A percentile compares a stretch with the other conserved stretches of the same genome.
Evolutionary conservation across 2,797 vertebrate genomes (phyloP).

Genomic region (Eidolon dupreanum): DNA sequence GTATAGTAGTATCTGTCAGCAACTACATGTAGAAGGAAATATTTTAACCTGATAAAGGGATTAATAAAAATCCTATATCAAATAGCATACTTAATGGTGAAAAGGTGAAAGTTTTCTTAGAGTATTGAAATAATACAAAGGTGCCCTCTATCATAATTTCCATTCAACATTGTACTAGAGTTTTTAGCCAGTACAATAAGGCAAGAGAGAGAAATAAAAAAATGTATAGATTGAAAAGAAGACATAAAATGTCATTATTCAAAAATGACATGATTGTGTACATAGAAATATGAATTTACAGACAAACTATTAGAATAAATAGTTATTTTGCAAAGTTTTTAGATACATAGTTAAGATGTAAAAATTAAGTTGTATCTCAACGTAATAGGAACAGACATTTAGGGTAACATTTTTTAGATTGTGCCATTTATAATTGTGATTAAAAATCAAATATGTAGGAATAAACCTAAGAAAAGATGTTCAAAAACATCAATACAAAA

Average conservation of each 20-base stretch:
- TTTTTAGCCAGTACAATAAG: not conserved
- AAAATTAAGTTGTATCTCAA: not conserved
- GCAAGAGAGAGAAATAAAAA: not conserved
- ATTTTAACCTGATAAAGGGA: not conserved
- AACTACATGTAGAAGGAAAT: not conserved
- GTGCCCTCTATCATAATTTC: not conserved
- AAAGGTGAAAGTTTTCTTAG: not conserved
- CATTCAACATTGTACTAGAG: not conserved
- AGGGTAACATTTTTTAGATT: not conserved
- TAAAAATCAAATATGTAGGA: not conserved
- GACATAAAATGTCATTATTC: not conserved
- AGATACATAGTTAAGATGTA: not conserved
- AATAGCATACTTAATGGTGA: not conserved
- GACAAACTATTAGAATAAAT: not conserved
- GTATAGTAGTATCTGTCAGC: not conserved
- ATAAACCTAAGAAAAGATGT: not conserved
- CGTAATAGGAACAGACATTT: not conserved
- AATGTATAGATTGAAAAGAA: not conserved
- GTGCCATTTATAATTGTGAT: not conserved
- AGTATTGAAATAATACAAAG: not conserved
- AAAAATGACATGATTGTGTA: not conserved
- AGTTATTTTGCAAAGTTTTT: not conserved
- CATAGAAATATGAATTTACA: not conserved
- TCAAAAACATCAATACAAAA: not conserved
- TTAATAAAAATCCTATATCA: not conserved